These are phyloP conservation scores for Antheraea mylitta DNA, from an alignment of 1,140 invertebrate genomes.

Conservation along the genomic window DNA sequence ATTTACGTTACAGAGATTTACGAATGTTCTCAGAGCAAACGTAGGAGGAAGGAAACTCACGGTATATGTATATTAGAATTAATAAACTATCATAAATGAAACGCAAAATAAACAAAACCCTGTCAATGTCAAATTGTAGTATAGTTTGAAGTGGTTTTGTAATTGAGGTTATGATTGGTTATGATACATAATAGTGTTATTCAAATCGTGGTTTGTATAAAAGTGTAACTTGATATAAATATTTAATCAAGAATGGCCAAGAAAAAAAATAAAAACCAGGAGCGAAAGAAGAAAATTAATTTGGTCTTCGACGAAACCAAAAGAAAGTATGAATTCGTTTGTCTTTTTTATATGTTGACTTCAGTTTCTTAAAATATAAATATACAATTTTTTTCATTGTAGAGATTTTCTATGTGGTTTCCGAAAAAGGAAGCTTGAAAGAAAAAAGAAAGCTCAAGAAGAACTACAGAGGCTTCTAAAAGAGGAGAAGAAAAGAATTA, in stretches of 20 bases:
- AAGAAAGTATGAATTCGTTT: constrained; percentile 50
- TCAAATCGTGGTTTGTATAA: not conserved
- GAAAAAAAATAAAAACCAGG: constrained; percentile 56
- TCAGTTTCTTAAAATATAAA: constrained; percentile 3
- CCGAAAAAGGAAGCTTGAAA: constrained; percentile 86
- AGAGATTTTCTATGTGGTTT: constrained; percentile 88
- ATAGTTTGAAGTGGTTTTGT: not conserved
- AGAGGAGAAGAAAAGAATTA: constrained; percentile 86
- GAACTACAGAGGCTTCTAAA: constrained; percentile 84
- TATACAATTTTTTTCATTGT: constrained; percentile 36
- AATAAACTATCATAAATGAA: not conserved
- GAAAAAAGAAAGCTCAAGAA: constrained; percentile 85
- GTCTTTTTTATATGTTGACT: constrained; percentile 7
- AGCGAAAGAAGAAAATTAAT: constrained; percentile 63
- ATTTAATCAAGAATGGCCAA: constrained; percentile 45
- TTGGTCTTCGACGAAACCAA: constrained; percentile 76
- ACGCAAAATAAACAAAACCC: not conserved
- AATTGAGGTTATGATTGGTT: not conserved
- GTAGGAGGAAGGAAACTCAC: not conserved
- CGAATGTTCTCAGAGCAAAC: not conserved
- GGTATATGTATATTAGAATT: not conserved
- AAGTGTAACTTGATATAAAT: not conserved
- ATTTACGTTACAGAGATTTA: not conserved
- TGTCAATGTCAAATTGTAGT: constrained; percentile 7
- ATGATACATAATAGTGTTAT: too few species aligned